phyloP scores from a whole-genome alignment of 2,113 vertebrate species.

The Ophiodon elongatus region DNA sequence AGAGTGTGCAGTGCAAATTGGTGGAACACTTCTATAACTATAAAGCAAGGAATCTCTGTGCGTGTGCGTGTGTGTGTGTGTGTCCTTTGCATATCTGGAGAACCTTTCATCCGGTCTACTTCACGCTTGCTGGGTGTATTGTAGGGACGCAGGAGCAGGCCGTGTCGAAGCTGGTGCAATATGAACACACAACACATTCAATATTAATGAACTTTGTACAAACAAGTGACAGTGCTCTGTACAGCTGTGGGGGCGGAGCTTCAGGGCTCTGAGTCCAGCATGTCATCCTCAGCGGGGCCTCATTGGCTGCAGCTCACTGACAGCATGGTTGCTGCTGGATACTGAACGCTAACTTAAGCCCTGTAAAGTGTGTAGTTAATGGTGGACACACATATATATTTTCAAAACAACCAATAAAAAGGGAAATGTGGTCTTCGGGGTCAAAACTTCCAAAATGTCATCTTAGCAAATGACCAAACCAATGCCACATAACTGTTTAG shows the following conservation, averaged over 20 bases:
- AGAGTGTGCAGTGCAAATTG: conserved; percentile 31
- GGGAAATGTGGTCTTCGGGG: background rate
- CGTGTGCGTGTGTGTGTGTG: background rate
- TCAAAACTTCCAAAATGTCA: background rate
- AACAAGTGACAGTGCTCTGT: background rate
- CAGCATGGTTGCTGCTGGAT: background rate
- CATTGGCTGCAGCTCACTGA: background rate
- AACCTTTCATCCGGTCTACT: background rate
- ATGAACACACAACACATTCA: background rate
- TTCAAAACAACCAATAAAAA: conserved; percentile 6
- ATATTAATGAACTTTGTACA: background rate
- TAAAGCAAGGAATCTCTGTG: background rate
- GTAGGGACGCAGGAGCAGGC: background rate
- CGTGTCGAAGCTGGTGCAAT: background rate
- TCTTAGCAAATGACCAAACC: background rate
- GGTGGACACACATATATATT: background rate
- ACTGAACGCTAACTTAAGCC: background rate
- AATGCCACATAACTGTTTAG: background rate
- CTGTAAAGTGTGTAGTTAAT: background rate
- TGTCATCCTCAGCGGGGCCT: no score
- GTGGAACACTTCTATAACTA: conserved; percentile 5
- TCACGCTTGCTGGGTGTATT: background rate
- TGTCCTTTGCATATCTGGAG: background rate
- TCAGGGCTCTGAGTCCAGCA: no score
- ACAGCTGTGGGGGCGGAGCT: no score